Conservation (phyloP, 2,888 invertebrate species). For the Psylliodes chrysocephalus region DNA sequence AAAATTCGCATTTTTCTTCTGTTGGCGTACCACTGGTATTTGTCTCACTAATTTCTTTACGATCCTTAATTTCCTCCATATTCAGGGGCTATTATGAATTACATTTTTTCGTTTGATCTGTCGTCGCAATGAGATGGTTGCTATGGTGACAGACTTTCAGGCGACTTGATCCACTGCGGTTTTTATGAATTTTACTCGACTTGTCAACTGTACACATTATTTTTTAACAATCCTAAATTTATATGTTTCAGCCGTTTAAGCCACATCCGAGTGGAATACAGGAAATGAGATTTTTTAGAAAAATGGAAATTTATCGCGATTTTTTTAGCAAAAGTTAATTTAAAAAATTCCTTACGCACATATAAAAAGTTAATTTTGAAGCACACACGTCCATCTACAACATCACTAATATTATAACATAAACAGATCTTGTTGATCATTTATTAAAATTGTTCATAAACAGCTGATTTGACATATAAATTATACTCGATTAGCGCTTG, state of each 20-base stretch:
- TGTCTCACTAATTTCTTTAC: conserved; percentile 37
- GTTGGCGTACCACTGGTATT: conserved; percentile 13
- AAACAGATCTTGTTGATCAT: background rate
- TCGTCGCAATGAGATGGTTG: conserved; percentile 51
- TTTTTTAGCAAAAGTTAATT: background rate
- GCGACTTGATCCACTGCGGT: conserved; percentile 50
- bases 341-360: background rate
- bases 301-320: background rate
- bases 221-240: conserved; percentile 1
- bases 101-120: conserved; percentile 30
- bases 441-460: conserved; percentile 7
- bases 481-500: background rate
- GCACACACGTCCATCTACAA: background rate
- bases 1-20: conserved; percentile 52
- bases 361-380: background rate
- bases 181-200: conserved; percentile 11
- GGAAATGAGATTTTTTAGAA: background rate
- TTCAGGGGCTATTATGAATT: conserved; percentile 27
- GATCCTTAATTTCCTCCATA: conserved; percentile 40
- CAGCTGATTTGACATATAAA: conserved; percentile 30
- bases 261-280: background rate
- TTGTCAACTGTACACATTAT: conserved; percentile 10
- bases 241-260: conserved; percentile 11
- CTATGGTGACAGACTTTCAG: conserved; percentile 62
- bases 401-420: background rate